A percentile compares a stretch with the other conserved stretches of the same genome.
phyloP scores from a whole-genome alignment of 1,140 invertebrate genomes.

The Caenorhabditis brenneri region DNA sequence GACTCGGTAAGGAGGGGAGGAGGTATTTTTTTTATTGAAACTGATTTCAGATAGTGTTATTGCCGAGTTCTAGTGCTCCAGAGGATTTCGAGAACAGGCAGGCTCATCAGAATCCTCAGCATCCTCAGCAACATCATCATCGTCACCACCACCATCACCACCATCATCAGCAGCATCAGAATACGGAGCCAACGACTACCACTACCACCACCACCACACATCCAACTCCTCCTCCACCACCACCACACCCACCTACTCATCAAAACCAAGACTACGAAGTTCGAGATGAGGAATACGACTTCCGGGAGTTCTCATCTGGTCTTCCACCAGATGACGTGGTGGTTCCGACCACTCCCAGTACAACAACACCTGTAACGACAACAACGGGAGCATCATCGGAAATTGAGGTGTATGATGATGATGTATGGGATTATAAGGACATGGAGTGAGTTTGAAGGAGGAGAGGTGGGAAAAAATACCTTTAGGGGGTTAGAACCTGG shows the following conservation, averaged over 20 bases:
- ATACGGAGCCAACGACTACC: neutral
- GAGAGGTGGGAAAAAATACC: no score
- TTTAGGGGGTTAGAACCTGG: no score
- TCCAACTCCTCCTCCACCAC: neutral
- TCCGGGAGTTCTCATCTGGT: neutral
- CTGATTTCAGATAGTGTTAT: no score
- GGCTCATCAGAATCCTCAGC: no score
- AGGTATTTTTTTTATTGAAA: no score
- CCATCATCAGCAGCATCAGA: neutral
- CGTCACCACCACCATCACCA: neutral
- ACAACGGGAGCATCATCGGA: neutral
- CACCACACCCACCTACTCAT: neutral
- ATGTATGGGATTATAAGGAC: conserved; percentile 47
- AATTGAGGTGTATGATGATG: conserved; percentile 45
- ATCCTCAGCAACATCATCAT: no score
- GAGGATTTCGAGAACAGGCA: no score
- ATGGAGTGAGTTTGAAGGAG: conserved; percentile 34
- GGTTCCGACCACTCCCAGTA: neutral
- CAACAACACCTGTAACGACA: neutral
- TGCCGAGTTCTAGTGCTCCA: neutral
- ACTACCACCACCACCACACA: neutral
- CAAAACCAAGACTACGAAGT: neutral
- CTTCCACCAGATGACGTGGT: neutral
- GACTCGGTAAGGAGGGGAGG: no score
- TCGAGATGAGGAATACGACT: neutral